Evolutionary conservation across 2,113 vertebrate species (phyloP).

Genomic region (Ptychochromis oligacanthus): DNA sequence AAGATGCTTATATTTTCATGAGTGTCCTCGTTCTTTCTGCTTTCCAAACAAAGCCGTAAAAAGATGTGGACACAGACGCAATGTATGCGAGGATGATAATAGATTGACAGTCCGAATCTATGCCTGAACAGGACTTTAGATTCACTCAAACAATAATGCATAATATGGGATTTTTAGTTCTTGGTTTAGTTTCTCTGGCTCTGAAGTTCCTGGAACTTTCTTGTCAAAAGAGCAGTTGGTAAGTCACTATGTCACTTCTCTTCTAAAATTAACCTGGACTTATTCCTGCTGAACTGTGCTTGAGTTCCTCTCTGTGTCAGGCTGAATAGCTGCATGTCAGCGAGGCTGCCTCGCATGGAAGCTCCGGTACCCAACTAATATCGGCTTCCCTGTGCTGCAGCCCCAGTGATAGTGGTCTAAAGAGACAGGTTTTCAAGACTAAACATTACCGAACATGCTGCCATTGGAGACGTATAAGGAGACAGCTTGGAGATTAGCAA

Average conservation of each 20-base stretch:
- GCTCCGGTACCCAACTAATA: constrained; percentile 15
- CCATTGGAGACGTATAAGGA: constrained; percentile 34
- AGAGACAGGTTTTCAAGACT: constrained; percentile 1
- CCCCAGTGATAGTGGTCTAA: background rate
- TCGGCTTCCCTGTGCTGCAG: constrained; percentile 1
- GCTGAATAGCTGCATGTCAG: constrained; percentile 12
- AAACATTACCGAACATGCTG: constrained; percentile 31
- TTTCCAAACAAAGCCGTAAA: too few relatives aligned
- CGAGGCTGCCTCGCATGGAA: constrained; percentile 7
- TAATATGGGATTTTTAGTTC: background rate
- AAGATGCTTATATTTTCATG: too few relatives aligned
- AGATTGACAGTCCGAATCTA: too few relatives aligned
- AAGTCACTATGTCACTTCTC: background rate
- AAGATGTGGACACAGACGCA: too few relatives aligned
- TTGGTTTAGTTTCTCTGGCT: background rate
- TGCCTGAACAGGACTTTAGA: too few relatives aligned
- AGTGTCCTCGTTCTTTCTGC: too few relatives aligned
- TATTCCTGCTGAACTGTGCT: background rate
- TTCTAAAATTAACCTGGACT: constrained; percentile 7
- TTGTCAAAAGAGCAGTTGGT: background rate
- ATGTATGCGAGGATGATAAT: too few relatives aligned
- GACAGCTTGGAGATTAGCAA: constrained; percentile 24
- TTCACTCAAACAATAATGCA: background rate
- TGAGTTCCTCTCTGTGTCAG: constrained; percentile 39
- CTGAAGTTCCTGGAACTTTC: background rate